Conservation (phyloP, 1,140 invertebrate species). For the Zaprionus gabonicus region DNA sequence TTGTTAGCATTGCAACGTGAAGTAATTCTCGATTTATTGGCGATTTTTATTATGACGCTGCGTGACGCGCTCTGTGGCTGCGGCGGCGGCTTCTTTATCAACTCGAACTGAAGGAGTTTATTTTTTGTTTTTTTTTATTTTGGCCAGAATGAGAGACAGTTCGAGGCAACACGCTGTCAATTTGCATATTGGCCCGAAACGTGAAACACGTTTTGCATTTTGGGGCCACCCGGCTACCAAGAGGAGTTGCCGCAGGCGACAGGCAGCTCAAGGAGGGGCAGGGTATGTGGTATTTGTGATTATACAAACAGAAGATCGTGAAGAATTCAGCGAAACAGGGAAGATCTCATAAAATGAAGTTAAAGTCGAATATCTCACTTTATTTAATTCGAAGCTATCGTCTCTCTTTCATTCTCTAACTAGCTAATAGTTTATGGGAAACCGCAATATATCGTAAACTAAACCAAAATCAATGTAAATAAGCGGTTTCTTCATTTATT, state of each 20-base stretch:
- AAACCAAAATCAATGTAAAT: constrained; percentile 17
- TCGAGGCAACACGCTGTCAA: constrained; percentile 41
- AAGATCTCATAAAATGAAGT: constrained; percentile 10
- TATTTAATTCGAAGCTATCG: not conserved
- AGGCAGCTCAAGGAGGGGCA: constrained; percentile 17
- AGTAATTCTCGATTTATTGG: constrained; percentile 60
- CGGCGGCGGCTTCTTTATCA: constrained; percentile 55
- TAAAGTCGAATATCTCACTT: not conserved
- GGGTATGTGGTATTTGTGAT: not conserved
- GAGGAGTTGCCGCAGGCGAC: constrained; percentile 26
- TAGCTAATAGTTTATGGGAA: constrained; percentile 44
- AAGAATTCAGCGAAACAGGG: not conserved
- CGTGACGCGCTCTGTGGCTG: not conserved
- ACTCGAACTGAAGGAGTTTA: not conserved
- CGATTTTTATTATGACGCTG: constrained; percentile 68
- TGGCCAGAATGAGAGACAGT: constrained; percentile 14
- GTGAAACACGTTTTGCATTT: constrained; percentile 47
- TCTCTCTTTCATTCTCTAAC: not conserved
- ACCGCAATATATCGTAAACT: constrained; percentile 23
- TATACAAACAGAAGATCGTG: constrained; percentile 1
- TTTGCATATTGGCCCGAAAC: constrained; percentile 52
- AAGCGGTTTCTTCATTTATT: constrained; percentile 7
- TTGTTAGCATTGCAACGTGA: constrained; percentile 76
- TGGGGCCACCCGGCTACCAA: constrained; percentile 28
- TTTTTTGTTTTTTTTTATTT: not conserved